Base-by-base conservation (phyloP, 2,888 invertebrate genomes). In the Clistopyga incitator region DNA sequence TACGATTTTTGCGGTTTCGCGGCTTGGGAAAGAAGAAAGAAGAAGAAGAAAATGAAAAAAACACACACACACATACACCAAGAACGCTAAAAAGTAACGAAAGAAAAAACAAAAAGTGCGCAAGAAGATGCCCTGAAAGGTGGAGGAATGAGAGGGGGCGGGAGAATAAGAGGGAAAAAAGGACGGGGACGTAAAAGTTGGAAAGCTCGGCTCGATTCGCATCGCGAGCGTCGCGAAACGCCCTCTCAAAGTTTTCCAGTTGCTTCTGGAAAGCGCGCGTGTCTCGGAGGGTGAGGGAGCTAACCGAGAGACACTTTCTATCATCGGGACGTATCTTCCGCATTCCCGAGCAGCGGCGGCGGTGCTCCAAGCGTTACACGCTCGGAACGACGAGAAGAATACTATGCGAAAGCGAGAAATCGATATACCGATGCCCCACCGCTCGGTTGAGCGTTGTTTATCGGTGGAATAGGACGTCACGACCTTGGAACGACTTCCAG, bases 291-390 rank as follows among this genome's bases (percentile, higher is more conserved):
- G 18, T 64, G 23, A 25, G 80, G 72, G 45, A 52, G 52, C 13
- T 45, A 72, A 76, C 67, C 71, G 61, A 68, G 71, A 47, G 50
- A 67, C 72, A 77, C 76, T 77, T 74, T 74, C 77, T 74, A 79
- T 79, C 83, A 79, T 79, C 76, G 79, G 50, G 34, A 76, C 64
- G 72, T 79, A 83, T 84, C 76, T 84, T 78, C 77, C 83, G 77
- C 76, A 80, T 80, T 80, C 83, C 72, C 67, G 61, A 72, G 65
- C 45, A 64, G 59, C n/a, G n/a, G 38, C 61, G 59, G 38, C 75
- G 71, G 72, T 45, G 52, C 79, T 71, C 56, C 54, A 83, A 71
- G 38, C 65, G 59, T 76, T 72, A 75, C 68, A 74, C 72, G 78
- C 65, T 67, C 38, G 64, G 34, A 52, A 75, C 52, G 50, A 23